phyloP scores from a whole-genome alignment of 2,113 vertebrate species.

The Podiceps cristatus region DNA sequence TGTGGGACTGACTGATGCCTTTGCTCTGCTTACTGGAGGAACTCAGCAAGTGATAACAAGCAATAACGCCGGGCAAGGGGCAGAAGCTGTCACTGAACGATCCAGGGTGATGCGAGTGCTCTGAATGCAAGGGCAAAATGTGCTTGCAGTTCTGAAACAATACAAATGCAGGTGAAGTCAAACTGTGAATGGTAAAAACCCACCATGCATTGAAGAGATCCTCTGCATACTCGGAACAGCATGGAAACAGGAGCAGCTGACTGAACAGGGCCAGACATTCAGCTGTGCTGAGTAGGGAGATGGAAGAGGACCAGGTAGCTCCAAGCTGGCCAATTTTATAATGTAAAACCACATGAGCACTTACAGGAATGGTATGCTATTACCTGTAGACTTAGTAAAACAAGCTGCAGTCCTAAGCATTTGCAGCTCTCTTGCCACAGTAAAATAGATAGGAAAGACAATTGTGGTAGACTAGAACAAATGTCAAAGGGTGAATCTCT shows the following conservation, averaged over 20 bases:
- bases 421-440: background rate
- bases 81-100: background rate
- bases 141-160: background rate
- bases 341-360: background rate
- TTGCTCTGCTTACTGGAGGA: background rate
- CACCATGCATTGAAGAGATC: background rate
- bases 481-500: background rate
- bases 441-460: background rate
- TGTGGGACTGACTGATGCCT: rapidly evolving
- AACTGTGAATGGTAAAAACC: background rate
- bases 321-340: background rate
- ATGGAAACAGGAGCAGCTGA: background rate
- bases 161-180: background rate
- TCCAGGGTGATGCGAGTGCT: rapidly evolving
- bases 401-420: background rate
- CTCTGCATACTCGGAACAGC: background rate
- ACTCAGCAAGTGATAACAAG: background rate
- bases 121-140: background rate
- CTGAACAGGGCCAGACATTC: background rate
- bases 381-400: background rate
- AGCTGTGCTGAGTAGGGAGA: background rate
- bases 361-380: background rate
- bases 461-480: background rate
- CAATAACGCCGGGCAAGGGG: background rate
- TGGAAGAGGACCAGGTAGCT: background rate